Percentiles rank a stretch among this genome's conserved stretches.
phyloP scores from a whole-genome alignment of 2,797 vertebrate genomes.

The Sebastolobus alascanus region DNA sequence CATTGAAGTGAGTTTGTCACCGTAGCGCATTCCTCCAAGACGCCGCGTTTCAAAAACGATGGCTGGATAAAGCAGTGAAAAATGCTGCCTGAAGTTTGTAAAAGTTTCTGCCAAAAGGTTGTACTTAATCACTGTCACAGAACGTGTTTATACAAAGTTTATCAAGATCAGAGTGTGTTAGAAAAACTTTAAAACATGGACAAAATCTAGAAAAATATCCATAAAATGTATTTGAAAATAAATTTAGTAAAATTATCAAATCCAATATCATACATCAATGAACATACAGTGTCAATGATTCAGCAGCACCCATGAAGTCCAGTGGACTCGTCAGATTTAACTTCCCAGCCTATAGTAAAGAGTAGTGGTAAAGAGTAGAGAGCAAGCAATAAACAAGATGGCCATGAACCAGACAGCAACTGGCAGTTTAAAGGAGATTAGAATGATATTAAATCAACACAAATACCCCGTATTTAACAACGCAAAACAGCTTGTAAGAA shows the following conservation, averaged over 20 bases:
- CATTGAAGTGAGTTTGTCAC: neutral
- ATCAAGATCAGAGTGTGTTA: neutral
- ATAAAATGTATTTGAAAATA: neutral
- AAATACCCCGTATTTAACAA: slow-evolving; percentile 84
- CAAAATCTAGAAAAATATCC: neutral
- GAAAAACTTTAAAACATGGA: neutral
- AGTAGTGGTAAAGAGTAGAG: slow-evolving; percentile 35
- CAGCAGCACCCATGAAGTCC: slow-evolving; percentile 3
- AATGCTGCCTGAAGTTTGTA: neutral
- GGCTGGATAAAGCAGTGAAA: neutral
- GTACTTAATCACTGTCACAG: slow-evolving; percentile 7
- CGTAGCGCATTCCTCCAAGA: neutral
- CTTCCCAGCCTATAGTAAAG: slow-evolving; percentile 29
- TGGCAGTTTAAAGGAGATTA: slow-evolving; percentile 82
- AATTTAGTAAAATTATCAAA: neutral
- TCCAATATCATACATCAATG: neutral
- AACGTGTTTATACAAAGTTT: slow-evolving; percentile 19
- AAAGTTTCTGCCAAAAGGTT: slow-evolving; percentile 18
- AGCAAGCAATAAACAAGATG: slow-evolving; percentile 65
- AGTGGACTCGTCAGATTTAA: slow-evolving; percentile 34
- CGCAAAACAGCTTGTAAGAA: slow-evolving; percentile 85
- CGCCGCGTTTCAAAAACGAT: neutral
- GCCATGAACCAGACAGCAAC: slow-evolving; percentile 77
- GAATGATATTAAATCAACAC: slow-evolving; percentile 85
- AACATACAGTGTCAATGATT: slow-evolving; percentile 4